Evolutionary conservation across 2,888 invertebrate genomes (phyloP), one percentile per base, ranked within the genome.

Genomic region (Apodemia duryi): DNA sequence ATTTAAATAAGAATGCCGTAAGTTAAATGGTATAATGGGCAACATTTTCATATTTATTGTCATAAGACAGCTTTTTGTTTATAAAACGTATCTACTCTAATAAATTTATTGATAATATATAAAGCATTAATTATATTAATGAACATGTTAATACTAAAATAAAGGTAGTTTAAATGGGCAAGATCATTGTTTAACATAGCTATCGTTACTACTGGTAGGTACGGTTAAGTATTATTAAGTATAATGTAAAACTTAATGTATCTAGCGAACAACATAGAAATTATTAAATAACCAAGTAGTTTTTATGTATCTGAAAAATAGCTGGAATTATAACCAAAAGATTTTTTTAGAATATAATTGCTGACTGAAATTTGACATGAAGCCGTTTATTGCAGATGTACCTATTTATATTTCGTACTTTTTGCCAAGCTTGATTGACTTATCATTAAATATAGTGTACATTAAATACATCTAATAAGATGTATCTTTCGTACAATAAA

Each of bases 141-240:
- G 29, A 54, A 54, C 29, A 54, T 28, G 9, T 28, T 54, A 54
- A 54, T 54, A 54, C 54, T 54, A 54, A 9, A 54, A 54, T 52
- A 52, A 21, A 43, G 2, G 3, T 82, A 83, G 80, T 81, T 77
- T 73, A 71, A 72, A 73, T 74, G 74, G 85, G 84, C 84, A 84
- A 85, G 84, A 83, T 77, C 78, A 76, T 77, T 69, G 70, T 79
- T 77, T 75, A 77, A 77, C 80, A 79, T 78, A 79, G 76, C 79
- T 78, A 77, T 54, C 73, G 66, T 74, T 71, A 69, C 69, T 29
- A 54, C 54, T 54, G 54, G 28, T 29, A 29, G 54, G 28, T 29
- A 29, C 6, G 54, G 54, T 28, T 54, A 51, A 54, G 54, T 52
- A 28, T 54, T 54, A 28, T 54, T 54, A 38, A 38, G 38, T 38